Conservation (phyloP, 2,888 invertebrate genomes). For the Phaedon cochleariae region DNA sequence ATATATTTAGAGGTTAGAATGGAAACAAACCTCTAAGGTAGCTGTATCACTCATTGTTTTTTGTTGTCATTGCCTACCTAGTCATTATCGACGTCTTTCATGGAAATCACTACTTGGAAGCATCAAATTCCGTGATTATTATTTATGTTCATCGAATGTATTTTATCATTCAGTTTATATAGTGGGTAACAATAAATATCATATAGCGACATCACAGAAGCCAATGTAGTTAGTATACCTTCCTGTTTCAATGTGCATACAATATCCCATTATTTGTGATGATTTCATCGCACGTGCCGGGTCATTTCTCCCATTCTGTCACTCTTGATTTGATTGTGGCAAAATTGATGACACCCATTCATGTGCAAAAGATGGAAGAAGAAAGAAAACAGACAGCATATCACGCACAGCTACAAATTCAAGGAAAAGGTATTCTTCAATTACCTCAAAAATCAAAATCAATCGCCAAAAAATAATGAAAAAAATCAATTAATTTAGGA, state of each 20-base stretch:
- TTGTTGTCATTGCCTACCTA: neutral
- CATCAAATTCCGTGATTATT: too few relatives aligned
- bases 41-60: neutral
- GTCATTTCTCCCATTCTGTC: too few relatives aligned
- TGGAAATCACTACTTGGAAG: too few relatives aligned
- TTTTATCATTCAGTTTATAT: too few relatives aligned
- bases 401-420: slow-evolving; percentile 23
- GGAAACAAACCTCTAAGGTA: neutral
- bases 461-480: slow-evolving; percentile 46
- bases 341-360: neutral
- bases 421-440: slow-evolving; percentile 27
- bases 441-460: slow-evolving; percentile 45
- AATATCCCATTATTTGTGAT: too few relatives aligned
- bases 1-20: too few relatives aligned
- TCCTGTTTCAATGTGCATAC: too few relatives aligned
- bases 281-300: neutral
- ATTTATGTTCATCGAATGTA: neutral
- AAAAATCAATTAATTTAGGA: slow-evolving; percentile 47
- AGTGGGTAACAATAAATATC: too few relatives aligned
- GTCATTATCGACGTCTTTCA: neutral
- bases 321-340: too few relatives aligned
- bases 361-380: neutral
- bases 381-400: slow-evolving; percentile 16
- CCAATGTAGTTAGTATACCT: too few relatives aligned
- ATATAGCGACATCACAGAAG: too few relatives aligned